phyloP scores from a whole-genome alignment of 2,797 vertebrate species.

The Leptodactylus fallax region DNA sequence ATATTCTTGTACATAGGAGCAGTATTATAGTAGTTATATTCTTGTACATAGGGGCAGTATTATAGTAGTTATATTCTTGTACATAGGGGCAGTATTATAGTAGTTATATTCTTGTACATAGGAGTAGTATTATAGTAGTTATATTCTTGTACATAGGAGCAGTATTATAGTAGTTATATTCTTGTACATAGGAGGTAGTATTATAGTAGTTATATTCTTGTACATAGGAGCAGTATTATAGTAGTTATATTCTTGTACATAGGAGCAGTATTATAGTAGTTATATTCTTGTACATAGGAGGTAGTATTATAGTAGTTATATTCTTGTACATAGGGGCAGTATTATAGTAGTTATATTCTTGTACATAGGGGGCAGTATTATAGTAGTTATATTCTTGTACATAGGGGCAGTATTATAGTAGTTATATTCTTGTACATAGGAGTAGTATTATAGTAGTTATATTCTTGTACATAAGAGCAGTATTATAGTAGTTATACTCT shows the following conservation, averaged over 20 bases:
- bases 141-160: too few species aligned
- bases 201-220: too few species aligned
- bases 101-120: not conserved
- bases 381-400: conserved; percentile 1
- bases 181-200: too few species aligned
- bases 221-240: not conserved
- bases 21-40: conserved; percentile 12
- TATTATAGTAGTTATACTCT: conserved; percentile 10
- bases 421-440: not conserved
- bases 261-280: too few species aligned
- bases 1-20: conserved; percentile 3
- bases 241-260: not conserved
- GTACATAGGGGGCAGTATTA: not conserved
- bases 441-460: too few species aligned
- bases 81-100: not conserved
- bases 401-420: not conserved
- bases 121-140: too few species aligned
- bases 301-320: not conserved
- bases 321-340: not conserved
- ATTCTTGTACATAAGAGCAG: not conserved
- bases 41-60: not conserved
- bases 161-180: too few species aligned
- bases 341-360: conserved; percentile 6
- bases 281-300: too few species aligned
- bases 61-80: conserved; percentile 3